Conservation (phyloP, 2,113 vertebrate species). For the Ardeotis arabs region DNA sequence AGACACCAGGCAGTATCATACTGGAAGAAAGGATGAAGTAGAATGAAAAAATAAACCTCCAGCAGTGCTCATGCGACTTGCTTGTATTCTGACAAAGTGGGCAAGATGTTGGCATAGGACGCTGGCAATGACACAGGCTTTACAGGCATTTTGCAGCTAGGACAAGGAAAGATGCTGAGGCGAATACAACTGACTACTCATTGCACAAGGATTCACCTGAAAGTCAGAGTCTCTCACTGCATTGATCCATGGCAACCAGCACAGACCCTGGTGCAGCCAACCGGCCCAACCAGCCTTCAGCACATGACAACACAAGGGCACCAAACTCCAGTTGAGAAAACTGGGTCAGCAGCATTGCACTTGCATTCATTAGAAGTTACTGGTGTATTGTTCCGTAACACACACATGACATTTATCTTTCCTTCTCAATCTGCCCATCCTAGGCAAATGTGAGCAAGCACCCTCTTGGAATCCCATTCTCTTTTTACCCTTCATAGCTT, state of each 20-base stretch:
- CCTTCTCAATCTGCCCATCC: background rate
- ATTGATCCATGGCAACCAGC: background rate
- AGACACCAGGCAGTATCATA: background rate
- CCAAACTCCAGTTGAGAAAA: background rate
- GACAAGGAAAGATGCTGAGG: background rate
- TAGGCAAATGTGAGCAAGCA: accelerated
- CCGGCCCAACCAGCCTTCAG: background rate
- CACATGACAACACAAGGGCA: accelerated
- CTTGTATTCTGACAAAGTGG: background rate
- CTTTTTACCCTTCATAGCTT: background rate
- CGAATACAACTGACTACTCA: background rate
- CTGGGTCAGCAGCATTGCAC: background rate
- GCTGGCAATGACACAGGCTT: background rate
- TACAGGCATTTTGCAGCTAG: background rate
- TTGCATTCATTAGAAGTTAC: background rate
- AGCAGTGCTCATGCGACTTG: background rate
- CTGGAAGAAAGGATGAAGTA: background rate
- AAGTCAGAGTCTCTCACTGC: background rate
- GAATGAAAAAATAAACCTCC: background rate
- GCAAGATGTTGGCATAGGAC: background rate
- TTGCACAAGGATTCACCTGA: background rate
- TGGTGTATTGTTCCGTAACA: background rate
- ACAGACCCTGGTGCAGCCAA: background rate
- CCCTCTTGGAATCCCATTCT: background rate
- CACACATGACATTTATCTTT: background rate